Evolutionary conservation across 2,113 vertebrate species (phyloP).

Genomic region (Micronycteris hirsuta): DNA sequence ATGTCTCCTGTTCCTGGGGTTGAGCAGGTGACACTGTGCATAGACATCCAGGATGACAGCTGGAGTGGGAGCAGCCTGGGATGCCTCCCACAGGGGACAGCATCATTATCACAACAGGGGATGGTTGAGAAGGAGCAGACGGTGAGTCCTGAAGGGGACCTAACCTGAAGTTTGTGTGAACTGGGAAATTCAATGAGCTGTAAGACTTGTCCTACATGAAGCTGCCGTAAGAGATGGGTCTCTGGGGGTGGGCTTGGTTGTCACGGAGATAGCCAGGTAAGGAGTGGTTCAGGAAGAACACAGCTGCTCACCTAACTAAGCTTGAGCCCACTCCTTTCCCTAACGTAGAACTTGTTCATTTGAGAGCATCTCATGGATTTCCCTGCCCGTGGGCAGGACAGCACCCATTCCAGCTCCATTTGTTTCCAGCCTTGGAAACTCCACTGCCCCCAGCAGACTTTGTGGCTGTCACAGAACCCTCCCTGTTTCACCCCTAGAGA

Average conservation of each 20-base stretch:
- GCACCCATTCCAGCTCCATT: background rate
- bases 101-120: background rate
- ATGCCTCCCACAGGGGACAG: background rate
- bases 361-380: background rate
- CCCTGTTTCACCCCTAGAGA: background rate
- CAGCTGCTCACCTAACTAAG: background rate
- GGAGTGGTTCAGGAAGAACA: background rate
- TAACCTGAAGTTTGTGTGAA: constrained; percentile 50
- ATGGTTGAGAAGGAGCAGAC: constrained; percentile 47
- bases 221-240: constrained; percentile 37
- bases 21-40: constrained; percentile 37
- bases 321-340: background rate
- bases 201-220: constrained; percentile 50
- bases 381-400: background rate
- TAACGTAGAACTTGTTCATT: background rate
- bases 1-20: background rate
- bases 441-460: background rate
- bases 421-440: background rate
- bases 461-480: rapidly evolving
- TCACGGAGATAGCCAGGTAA: constrained; percentile 48
- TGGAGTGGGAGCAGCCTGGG: constrained; percentile 8
- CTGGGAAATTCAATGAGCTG: constrained; percentile 34
- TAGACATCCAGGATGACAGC: background rate
- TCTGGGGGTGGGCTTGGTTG: constrained; percentile 44
- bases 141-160: constrained; percentile 53